Conservation (phyloP, 1,140 invertebrate species). For the Drosophila insularis region DNA sequence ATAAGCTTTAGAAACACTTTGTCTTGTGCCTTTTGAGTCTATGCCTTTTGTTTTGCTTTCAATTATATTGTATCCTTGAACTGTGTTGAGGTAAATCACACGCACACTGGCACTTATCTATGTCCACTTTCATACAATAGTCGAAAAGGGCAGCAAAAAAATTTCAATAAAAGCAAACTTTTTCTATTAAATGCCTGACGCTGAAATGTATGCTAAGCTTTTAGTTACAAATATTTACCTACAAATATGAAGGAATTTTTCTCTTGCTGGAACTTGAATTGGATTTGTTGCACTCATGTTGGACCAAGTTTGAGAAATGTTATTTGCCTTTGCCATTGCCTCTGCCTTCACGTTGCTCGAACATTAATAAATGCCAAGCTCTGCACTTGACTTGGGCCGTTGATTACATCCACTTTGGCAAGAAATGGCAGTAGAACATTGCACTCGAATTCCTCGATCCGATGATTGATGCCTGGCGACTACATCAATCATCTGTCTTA, state of each 20-base stretch:
- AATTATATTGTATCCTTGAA: slow-evolving; percentile 35
- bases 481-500: slow-evolving; percentile 53
- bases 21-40: not conserved
- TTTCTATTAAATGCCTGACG: slow-evolving; percentile 15
- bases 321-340: not conserved
- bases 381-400: slow-evolving; percentile 17
- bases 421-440: slow-evolving; percentile 24
- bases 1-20: not conserved
- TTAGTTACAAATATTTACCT: slow-evolving; percentile 6
- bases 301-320: not conserved
- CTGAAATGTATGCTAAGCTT: slow-evolving; percentile 15
- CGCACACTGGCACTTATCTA: not conserved
- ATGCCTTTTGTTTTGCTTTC: slow-evolving; percentile 44
- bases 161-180: slow-evolving; percentile 25
- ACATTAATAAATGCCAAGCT: slow-evolving; percentile 6
- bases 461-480: slow-evolving; percentile 58
- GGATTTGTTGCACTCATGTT: not conserved
- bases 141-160: too few species aligned
- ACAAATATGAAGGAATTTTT: not conserved
- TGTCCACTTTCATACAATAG: not conserved
- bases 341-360: not conserved
- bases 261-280: not conserved
- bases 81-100: slow-evolving; percentile 17
- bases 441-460: slow-evolving; percentile 26
- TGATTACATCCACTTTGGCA: slow-evolving; percentile 28